phyloP scores from a whole-genome alignment of 2,888 invertebrate genomes.

The Halictus quadricinctus region DNA sequence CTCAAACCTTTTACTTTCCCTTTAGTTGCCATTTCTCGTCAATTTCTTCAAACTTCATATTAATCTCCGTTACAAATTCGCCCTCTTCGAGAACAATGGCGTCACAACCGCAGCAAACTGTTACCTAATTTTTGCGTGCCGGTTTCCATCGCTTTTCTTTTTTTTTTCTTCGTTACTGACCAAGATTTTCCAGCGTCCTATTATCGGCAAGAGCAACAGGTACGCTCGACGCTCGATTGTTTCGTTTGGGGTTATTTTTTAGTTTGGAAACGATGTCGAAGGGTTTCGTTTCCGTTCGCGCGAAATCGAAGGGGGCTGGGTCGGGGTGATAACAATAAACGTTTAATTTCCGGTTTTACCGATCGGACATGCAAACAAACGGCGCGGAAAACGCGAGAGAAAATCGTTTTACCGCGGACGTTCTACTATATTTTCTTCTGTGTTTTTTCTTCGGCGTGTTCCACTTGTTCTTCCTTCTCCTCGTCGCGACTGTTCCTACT shows the following conservation, averaged over 20 bases:
- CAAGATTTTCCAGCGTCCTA: neutral
- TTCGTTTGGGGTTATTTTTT: neutral
- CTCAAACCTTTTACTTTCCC: neutral
- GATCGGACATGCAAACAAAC: slow-evolving; percentile 10
- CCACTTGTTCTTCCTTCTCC: neutral
- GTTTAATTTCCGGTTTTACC: slow-evolving; percentile 42
- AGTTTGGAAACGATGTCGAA: neutral
- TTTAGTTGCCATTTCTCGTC: no score
- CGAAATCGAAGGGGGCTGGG: neutral
- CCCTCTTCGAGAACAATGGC: neutral
- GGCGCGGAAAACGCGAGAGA: slow-evolving; percentile 26
- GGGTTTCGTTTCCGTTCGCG: neutral
- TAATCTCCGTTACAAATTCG: no score
- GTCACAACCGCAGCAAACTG: no score
- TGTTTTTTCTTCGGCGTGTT: neutral
- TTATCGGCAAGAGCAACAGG: slow-evolving; percentile 27
- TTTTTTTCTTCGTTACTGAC: neutral
- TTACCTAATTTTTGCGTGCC: neutral
- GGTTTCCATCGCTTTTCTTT: slow-evolving; percentile 20
- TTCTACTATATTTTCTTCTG: neutral
- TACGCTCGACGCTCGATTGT: slow-evolving; percentile 21
- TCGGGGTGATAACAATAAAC: slow-evolving; percentile 37
- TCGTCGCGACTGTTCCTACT: neutral
- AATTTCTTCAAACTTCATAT: no score
- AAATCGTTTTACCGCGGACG: slow-evolving; percentile 15